Conservation (phyloP, 1,140 invertebrate species). For the Xylocopa sonorina region DNA sequence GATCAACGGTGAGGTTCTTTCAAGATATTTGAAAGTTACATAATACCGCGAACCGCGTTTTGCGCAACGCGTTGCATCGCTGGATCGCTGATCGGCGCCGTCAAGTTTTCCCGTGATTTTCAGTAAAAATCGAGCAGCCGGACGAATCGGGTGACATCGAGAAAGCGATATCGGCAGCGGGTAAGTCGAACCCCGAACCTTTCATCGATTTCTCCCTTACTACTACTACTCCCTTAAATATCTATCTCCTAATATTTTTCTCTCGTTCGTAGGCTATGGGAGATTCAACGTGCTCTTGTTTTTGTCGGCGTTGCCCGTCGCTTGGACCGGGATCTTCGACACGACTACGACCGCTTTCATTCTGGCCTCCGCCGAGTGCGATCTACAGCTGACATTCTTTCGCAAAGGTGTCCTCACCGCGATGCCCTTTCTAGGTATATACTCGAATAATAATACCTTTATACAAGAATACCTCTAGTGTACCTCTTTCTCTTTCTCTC, state of each 20-base stretch:
- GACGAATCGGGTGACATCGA: constrained; percentile 68
- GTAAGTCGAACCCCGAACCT: constrained; percentile 59
- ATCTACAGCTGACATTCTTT: constrained; percentile 73
- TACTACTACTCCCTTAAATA: neutral
- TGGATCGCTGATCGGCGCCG: neutral
- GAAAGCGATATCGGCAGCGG: constrained; percentile 70
- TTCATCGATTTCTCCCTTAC: no score
- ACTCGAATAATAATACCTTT: no score
- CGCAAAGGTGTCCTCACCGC: constrained; percentile 75
- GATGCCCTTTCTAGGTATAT: constrained; percentile 74
- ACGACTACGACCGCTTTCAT: constrained; percentile 77
- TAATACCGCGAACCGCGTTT: neutral
- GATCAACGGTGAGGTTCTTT: constrained; percentile 66
- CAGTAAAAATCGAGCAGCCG: constrained; percentile 56
- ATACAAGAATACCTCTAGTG: no score
- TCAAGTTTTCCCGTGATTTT: constrained; percentile 38
- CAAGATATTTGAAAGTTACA: neutral
- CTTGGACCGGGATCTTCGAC: constrained; percentile 75
- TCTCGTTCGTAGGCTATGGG: constrained; percentile 71
- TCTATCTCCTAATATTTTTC: neutral
- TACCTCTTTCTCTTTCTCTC: no score
- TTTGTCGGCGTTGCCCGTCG: constrained; percentile 73
- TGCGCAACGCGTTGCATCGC: constrained; percentile 12
- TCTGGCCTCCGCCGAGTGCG: constrained; percentile 77
- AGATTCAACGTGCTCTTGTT: constrained; percentile 77